Conservation (phyloP, 2,888 invertebrate species). For the Eustalomyia histrio region DNA sequence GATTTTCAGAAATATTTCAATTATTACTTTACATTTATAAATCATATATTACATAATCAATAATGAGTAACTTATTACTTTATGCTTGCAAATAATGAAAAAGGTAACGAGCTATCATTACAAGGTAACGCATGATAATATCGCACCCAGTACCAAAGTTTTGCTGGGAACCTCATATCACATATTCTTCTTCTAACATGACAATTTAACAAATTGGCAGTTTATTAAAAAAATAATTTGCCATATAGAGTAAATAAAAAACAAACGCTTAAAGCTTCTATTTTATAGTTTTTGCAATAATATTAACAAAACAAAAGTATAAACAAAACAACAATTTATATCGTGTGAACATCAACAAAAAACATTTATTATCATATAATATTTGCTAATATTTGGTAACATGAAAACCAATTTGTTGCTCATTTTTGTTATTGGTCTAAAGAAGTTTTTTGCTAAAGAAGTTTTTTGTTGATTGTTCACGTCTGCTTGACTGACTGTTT, state of each 20-base stretch:
- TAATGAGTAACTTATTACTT: too few relatives aligned
- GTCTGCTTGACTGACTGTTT: slow-evolving; percentile 3
- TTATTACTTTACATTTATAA: too few relatives aligned
- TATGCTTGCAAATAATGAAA: too few relatives aligned
- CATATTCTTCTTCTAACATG: slow-evolving; percentile 4
- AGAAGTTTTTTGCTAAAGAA: not conserved
- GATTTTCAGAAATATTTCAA: too few relatives aligned
- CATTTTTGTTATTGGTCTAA: slow-evolving; percentile 5
- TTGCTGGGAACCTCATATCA: not conserved
- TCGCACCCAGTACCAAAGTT: too few relatives aligned
- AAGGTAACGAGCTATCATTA: too few relatives aligned
- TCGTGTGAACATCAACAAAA: slow-evolving; percentile 59
- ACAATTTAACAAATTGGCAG: slow-evolving; percentile 62
- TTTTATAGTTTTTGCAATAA: not conserved
- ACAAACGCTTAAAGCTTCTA: not conserved
- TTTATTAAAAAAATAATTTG: slow-evolving; percentile 63
- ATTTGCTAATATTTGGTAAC: slow-evolving; percentile 61
- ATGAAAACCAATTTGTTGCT: slow-evolving; percentile 64
- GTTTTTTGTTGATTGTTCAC: slow-evolving; percentile 8
- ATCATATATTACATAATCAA: too few relatives aligned
- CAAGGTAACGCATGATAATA: too few relatives aligned
- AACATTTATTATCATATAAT: slow-evolving; percentile 49
- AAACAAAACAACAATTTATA: slow-evolving; percentile 27
- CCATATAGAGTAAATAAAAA: slow-evolving; percentile 13
- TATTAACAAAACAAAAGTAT: not conserved